Evolutionary conservation across 1,140 invertebrate genomes (phyloP), one percentile per base, ranked within the genome.

Genomic region (Rhopalosiphum maidis): DNA sequence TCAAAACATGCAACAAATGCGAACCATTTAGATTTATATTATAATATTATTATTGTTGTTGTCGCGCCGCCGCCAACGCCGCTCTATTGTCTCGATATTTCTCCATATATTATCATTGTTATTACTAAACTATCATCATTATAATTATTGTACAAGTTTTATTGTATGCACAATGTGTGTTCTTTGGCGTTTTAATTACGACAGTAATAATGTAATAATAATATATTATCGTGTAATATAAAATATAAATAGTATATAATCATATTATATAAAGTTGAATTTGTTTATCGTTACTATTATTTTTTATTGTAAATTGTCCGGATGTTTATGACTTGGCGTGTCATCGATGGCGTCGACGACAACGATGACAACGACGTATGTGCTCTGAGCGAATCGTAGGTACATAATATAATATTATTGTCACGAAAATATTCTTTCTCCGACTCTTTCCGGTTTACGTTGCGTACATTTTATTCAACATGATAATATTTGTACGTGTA

Each of bases 381-480:
- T 88, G 46, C 87, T 30, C 48, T 37, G 48, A 54, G 87, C 87
- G 87, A 37, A 89, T 89, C 87, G 86, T 43, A 30, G 18, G 30
- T 43, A 43, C 41, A n/a, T 55, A 15, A 77, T 77, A 77, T 77
- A n/a, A 77, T 77, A 77, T 77, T 77, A n/a, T 89, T 37, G 87
- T 37, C 35, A 25, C 48, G 9, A 55, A 89, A 89, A 89, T 37
- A 37, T 54, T 55, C n/a, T 37, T 35, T 54, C 37, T 89, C 35
- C 87, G 87, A 35, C n/a, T 37, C 87, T 54, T 89, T 89, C 48
- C 87, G 87, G 48, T 89, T 55, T 89, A 55, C 51, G 87, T 51
- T 41, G 21, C 51, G n/a, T 41, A 51, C 11, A 85, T 46, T 46
- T 86, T 30, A 86, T n/a, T 88, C n/a, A 51, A 88, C 86, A 46